These are phyloP conservation scores for Malacoraja senta DNA, from an alignment of 2,797 vertebrate genomes.

Conservation along the genomic window DNA sequence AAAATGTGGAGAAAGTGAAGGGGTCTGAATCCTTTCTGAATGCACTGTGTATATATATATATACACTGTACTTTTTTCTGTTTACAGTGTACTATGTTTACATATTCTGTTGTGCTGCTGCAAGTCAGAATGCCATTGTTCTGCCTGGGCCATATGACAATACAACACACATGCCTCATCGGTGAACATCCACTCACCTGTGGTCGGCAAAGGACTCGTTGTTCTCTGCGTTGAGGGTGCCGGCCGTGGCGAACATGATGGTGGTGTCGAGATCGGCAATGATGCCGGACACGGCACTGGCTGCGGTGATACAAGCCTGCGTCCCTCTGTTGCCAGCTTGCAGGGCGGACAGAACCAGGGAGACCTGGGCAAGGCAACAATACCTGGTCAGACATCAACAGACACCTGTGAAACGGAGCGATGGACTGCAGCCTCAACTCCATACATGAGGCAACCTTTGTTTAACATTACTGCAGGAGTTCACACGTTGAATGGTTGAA, in stretches of 20 bases:
- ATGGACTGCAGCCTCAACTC: neutral
- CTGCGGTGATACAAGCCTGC: slow-evolving; percentile 94
- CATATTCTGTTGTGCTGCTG: too few species aligned
- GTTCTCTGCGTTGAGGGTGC: slow-evolving; percentile 86
- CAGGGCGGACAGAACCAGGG: slow-evolving; percentile 87
- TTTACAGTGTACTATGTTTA: too few species aligned
- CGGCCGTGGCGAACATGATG: slow-evolving; percentile 97
- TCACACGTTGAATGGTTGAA: neutral
- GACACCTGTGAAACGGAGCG: neutral
- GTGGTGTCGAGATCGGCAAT: slow-evolving; percentile 97
- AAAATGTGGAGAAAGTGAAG: too few species aligned
- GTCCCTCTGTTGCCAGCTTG: slow-evolving; percentile 97
- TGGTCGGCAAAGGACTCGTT: slow-evolving; percentile 96
- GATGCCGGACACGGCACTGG: slow-evolving; percentile 88
- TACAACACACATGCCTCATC: too few species aligned
- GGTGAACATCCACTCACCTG: slow-evolving; percentile 62
- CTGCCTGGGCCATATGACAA: too few species aligned
- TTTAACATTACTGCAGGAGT: neutral
- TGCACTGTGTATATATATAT: too few species aligned
- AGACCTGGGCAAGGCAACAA: slow-evolving; percentile 64
- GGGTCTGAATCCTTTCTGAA: too few species aligned
- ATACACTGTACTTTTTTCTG: too few species aligned
- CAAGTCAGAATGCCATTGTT: too few species aligned
- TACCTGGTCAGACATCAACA: neutral
- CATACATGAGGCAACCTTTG: neutral